These are phyloP conservation scores for Rhinichthys osculus DNA, from an alignment of 2,797 vertebrate genomes.

Conservation along the genomic window DNA sequence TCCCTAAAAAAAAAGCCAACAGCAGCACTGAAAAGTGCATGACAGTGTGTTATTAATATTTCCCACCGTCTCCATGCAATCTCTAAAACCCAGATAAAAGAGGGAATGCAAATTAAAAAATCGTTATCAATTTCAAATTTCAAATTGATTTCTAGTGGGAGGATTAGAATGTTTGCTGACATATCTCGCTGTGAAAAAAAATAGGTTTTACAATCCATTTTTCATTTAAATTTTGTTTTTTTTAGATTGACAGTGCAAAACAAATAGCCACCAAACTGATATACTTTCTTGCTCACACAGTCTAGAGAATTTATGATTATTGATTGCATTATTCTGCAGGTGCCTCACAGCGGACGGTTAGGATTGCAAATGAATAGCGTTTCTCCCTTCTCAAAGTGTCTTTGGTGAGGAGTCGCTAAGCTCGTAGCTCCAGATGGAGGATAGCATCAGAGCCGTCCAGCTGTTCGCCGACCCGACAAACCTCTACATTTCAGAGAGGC, in stretches of 20 bases:
- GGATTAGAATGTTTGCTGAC: constrained; percentile 41
- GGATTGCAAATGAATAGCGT: constrained; percentile 56
- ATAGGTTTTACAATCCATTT: constrained; percentile 47
- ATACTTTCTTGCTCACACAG: constrained; percentile 34
- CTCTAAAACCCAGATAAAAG: background rate
- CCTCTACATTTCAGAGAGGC: constrained; percentile 40
- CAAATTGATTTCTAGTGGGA: constrained; percentile 36
- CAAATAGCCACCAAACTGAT: constrained; percentile 44
- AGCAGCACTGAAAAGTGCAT: background rate
- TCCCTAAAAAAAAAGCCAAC: background rate
- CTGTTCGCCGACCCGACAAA: constrained; percentile 21
- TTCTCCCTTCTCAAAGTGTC: constrained; percentile 18
- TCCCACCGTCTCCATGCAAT: background rate
- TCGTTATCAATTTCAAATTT: constrained; percentile 20
- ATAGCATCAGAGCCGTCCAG: constrained; percentile 45
- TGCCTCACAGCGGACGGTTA: constrained; percentile 41
- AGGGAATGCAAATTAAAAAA: constrained; percentile 33
- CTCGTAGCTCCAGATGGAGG: constrained; percentile 17
- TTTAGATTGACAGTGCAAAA: constrained; percentile 43
- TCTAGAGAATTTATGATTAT: constrained; percentile 51
- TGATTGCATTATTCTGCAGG: constrained; percentile 58
- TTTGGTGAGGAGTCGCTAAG: constrained; percentile 15
- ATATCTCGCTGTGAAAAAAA: constrained; percentile 20
- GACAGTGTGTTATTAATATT: constrained; percentile 7
- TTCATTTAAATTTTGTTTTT: constrained; percentile 48